phyloP scores from a whole-genome alignment of 2,797 vertebrate genomes.

The Phalloptychus januarius region DNA sequence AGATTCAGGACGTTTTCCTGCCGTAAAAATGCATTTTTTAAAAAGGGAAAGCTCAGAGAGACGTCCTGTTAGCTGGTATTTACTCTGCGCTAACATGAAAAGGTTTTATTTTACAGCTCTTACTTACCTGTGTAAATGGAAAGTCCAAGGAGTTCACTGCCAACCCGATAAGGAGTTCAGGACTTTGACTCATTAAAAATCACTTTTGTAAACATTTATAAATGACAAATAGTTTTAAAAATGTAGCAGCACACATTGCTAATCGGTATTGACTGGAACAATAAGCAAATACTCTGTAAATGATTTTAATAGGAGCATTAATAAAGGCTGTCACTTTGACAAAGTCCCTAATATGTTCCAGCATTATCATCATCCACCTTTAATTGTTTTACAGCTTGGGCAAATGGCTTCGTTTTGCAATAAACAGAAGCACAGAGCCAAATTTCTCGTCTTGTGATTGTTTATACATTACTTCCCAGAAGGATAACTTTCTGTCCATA shows the following conservation, averaged over 20 bases:
- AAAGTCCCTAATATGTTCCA: not conserved
- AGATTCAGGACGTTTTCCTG: not conserved
- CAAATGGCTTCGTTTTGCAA: not conserved
- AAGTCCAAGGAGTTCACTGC: not conserved
- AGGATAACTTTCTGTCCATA: not conserved
- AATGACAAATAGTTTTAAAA: not conserved
- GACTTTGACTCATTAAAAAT: not conserved
- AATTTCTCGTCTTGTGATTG: not conserved
- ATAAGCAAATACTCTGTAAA: not conserved
- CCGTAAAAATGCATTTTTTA: not conserved
- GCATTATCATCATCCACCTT: not conserved
- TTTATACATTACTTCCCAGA: not conserved
- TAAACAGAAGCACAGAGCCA: not conserved
- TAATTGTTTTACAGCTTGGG: not conserved
- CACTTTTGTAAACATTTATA: not conserved
- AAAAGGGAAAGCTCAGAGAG: not conserved
- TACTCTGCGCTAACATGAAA: not conserved
- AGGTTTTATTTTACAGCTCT: slow-evolving; percentile 1
- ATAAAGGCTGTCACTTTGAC: not conserved
- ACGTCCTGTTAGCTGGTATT: not conserved
- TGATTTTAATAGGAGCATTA: not conserved
- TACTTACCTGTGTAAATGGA: not conserved
- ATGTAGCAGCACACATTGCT: not conserved
- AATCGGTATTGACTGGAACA: not conserved
- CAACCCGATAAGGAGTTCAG: not conserved